Conservation (phyloP, 2,113 vertebrate species). For the Bubalus kerabau region DNA sequence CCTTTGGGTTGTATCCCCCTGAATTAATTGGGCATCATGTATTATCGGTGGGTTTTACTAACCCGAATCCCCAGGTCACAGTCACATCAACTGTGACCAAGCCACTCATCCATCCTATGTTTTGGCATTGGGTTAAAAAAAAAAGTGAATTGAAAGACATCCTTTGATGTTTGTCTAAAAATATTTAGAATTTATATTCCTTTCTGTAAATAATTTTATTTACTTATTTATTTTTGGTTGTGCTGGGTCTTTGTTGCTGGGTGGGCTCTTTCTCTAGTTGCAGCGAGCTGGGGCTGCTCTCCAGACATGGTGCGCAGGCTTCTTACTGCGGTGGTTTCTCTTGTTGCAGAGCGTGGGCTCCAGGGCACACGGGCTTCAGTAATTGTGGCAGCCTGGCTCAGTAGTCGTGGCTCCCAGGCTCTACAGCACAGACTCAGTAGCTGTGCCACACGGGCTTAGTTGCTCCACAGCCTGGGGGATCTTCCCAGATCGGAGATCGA, state of each 20-base stretch:
- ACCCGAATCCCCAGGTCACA: neutral
- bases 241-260: neutral
- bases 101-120: neutral
- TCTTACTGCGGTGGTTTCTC: neutral
- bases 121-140: neutral
- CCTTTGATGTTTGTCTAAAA: neutral
- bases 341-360: neutral
- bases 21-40: neutral
- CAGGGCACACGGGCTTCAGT: neutral
- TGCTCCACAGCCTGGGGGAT: neutral
- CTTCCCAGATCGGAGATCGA: neutral
- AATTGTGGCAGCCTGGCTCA: neutral
- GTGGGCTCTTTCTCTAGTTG: neutral
- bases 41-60: neutral
- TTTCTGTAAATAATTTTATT: neutral
- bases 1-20: neutral
- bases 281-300: neutral
- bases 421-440: neutral
- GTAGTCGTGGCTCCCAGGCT: neutral
- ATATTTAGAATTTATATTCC: neutral
- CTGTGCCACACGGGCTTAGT: accelerated
- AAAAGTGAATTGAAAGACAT: neutral
- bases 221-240: neutral
- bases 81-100: neutral
- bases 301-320: neutral